A percentile compares a stretch with the other conserved stretches of the same genome.
Conservation (phyloP, 2,797 vertebrate species). For the Sciurus vulgaris region DNA sequence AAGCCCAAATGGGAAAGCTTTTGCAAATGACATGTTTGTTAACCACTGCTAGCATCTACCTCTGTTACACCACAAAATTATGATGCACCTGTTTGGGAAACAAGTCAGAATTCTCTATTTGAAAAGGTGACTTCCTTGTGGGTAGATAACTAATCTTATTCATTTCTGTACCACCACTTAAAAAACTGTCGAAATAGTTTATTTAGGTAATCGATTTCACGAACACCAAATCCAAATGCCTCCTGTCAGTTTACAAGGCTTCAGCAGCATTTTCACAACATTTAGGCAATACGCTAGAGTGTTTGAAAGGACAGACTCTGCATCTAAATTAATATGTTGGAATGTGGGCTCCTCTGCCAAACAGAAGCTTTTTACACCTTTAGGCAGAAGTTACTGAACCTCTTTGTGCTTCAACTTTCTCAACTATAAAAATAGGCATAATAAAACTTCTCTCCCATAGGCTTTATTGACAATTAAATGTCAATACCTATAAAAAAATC, state of each 20-base stretch:
- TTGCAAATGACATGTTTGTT: constrained; percentile 5
- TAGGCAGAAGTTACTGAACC: constrained; percentile 11
- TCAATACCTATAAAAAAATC: not conserved
- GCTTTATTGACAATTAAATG: not conserved
- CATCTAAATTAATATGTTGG: not conserved
- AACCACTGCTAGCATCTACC: not conserved
- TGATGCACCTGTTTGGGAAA: not conserved
- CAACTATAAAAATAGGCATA: not conserved
- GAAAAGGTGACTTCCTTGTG: constrained; percentile 27
- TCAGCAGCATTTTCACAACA: not conserved
- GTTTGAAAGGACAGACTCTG: not conserved
- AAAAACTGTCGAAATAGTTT: not conserved
- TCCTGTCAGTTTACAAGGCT: not conserved
- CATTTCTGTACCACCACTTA: not conserved
- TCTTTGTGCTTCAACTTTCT: not conserved
- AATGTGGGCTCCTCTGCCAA: not conserved
- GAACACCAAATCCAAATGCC: not conserved
- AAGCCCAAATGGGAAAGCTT: not conserved
- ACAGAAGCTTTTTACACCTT: not conserved
- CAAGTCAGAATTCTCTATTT: constrained; percentile 6
- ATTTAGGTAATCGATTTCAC: not conserved
- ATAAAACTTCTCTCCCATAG: not conserved
- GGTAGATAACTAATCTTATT: not conserved
- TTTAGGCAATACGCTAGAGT: not conserved
- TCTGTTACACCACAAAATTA: not conserved